Evolutionary conservation across 2,797 vertebrate species (phyloP), one percentile per base, ranked within the genome.

Genomic region (Alfaro cultratus): DNA sequence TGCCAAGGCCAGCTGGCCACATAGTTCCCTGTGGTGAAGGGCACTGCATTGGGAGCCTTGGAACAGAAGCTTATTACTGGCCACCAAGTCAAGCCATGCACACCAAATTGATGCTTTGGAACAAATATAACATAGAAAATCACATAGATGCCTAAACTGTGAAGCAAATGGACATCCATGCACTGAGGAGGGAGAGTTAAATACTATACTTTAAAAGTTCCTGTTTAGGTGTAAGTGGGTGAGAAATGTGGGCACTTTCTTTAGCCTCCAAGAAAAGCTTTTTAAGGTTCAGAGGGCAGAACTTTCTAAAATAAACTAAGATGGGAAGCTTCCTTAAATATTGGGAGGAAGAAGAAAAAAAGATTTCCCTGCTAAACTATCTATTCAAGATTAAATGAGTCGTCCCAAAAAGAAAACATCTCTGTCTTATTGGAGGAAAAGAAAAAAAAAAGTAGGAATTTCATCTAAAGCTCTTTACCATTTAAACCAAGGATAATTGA

Each of bases 61-160:
- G 90, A 95, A 95, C 94, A 95, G 93, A 93, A 78, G 90, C 93
- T 95, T 94, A 95, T 95, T 93, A 94, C 93, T 93, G 91, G 93
- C 93, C 90, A 92, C 87, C 90, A 88, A 93, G 93, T 91, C 82
- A 75, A 93, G 89, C 88, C 85, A 86, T 85, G 86, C 89, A 91
- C 83, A 85, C 85, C 83, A 95, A 95, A 94, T 94, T 93, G 93
- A 93, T 93, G 85, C 92, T 86, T 89, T 94, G 91, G 80, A 93
- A 85, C 93, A 93, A 95, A 95, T 92, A 93, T 94, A 94, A 94
- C 89, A 23, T 87, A 73, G 90, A 91, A 95, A 95, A 95, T 95
- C 87, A 94, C 92, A 95, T 93, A 88, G 72, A 86, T 0, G 85
- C 88, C 62, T 90, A 91, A 93, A 94, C 90, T 92, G 86, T 88